phyloP scores from a whole-genome alignment of 2,888 invertebrate species.

The Caenorhabditis zanzibari region DNA sequence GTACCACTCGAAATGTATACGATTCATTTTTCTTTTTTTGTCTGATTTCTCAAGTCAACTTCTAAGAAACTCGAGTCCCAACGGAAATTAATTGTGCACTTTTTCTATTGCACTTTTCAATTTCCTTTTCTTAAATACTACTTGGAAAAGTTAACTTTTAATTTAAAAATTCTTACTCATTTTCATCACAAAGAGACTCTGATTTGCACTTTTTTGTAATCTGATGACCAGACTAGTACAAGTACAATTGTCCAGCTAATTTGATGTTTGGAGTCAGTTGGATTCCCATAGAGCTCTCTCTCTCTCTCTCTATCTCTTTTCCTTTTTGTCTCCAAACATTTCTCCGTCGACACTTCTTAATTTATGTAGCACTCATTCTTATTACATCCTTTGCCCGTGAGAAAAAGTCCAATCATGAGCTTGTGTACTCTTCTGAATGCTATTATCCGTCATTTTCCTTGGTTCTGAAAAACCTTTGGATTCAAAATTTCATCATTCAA shows the following conservation, averaged over 20 bases:
- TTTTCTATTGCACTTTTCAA: not conserved
- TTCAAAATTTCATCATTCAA: not conserved
- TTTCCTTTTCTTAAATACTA: not conserved
- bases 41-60: not conserved
- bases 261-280: not conserved
- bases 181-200: not conserved
- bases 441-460: not conserved
- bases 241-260: not conserved
- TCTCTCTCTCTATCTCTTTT: not conserved
- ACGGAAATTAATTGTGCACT: conserved; percentile 7
- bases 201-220: not conserved
- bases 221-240: not conserved
- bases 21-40: not conserved
- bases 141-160: no score
- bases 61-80: not conserved
- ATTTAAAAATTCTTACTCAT: not conserved
- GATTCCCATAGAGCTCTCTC: not conserved
- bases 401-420: conserved; percentile 9
- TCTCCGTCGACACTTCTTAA: conserved; percentile 1
- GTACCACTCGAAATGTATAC: not conserved
- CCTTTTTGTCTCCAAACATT: not conserved
- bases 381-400: conserved; percentile 2
- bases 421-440: not conserved
- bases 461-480: no score
- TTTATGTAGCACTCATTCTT: conserved; percentile 9